phyloP scores from a whole-genome alignment of 2,797 vertebrate species.

The Neostethus bicornis region DNA sequence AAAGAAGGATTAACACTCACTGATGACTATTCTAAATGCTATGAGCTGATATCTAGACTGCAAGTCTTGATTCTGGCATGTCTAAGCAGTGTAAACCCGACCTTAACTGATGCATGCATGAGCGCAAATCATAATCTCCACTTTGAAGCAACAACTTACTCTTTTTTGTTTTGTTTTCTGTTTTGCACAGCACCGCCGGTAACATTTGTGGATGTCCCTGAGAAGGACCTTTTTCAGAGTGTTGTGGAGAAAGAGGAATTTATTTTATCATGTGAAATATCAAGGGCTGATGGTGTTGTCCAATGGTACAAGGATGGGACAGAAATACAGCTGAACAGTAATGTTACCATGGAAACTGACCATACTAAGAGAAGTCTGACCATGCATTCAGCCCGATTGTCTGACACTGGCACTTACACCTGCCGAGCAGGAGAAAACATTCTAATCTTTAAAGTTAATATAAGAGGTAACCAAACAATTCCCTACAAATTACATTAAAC shows the following conservation, averaged over 20 bases:
- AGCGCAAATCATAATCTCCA: constrained; percentile 3
- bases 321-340: constrained; percentile 71
- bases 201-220: constrained; percentile 75
- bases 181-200: constrained; percentile 75
- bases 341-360: constrained; percentile 73
- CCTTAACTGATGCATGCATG: constrained; percentile 27
- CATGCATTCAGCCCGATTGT: constrained; percentile 69
- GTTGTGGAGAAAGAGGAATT: constrained; percentile 80
- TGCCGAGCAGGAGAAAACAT: constrained; percentile 82
- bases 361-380: constrained; percentile 73
- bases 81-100: constrained; percentile 40
- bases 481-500: neutral
- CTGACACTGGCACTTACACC: constrained; percentile 82
- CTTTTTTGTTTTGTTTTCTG: constrained; percentile 11
- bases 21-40: constrained; percentile 15
- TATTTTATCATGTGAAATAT: constrained; percentile 84
- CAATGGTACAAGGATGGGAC: constrained; percentile 88
- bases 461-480: constrained; percentile 78
- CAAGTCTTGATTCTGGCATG: constrained; percentile 72
- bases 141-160: constrained; percentile 18
- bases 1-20: constrained; percentile 57
- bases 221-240: constrained; percentile 80
- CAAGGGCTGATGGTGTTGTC: constrained; percentile 70
- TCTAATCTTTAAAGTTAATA: constrained; percentile 85
- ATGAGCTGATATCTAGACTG: constrained; percentile 38